These are phyloP conservation scores for Trichomycterus rosablanca DNA, from an alignment of 2,113 vertebrate genomes.

Conservation along the genomic window DNA sequence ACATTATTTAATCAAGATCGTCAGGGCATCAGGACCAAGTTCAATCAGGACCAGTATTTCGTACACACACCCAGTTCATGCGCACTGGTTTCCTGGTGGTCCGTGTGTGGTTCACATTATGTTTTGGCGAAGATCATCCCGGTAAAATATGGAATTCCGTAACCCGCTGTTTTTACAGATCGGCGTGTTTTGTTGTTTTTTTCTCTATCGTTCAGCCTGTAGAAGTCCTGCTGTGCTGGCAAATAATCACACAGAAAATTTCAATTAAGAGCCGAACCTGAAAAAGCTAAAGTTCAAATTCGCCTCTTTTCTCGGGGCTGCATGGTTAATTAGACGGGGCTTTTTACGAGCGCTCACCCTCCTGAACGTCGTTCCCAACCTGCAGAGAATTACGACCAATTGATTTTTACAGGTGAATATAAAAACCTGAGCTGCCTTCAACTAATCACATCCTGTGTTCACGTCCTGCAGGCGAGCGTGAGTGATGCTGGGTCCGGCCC, in stretches of 20 bases:
- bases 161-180: slow-evolving; percentile 18
- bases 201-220: slow-evolving; percentile 34
- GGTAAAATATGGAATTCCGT: slow-evolving; percentile 38
- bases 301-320: neutral
- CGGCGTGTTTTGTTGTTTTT: slow-evolving; percentile 9
- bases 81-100: slow-evolving; percentile 17
- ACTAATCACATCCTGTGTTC: no score
- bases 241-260: no score
- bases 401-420: slow-evolving; percentile 19
- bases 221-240: slow-evolving; percentile 30
- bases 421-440: neutral
- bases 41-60: no score
- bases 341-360: slow-evolving; percentile 17
- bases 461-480: no score
- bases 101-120: slow-evolving; percentile 39
- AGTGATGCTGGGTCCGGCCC: no score
- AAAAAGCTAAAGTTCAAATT: neutral
- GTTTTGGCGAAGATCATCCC: slow-evolving; percentile 30
- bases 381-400: slow-evolving; percentile 11
- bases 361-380: neutral
- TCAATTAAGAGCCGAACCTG: neutral
- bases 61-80: no score
- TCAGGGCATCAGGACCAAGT: no score
- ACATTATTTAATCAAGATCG: no score
- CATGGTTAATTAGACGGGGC: neutral